These are phyloP conservation scores for Uromys caudimaculatus DNA, from an alignment of 2,797 vertebrate species.

Conservation along the genomic window DNA sequence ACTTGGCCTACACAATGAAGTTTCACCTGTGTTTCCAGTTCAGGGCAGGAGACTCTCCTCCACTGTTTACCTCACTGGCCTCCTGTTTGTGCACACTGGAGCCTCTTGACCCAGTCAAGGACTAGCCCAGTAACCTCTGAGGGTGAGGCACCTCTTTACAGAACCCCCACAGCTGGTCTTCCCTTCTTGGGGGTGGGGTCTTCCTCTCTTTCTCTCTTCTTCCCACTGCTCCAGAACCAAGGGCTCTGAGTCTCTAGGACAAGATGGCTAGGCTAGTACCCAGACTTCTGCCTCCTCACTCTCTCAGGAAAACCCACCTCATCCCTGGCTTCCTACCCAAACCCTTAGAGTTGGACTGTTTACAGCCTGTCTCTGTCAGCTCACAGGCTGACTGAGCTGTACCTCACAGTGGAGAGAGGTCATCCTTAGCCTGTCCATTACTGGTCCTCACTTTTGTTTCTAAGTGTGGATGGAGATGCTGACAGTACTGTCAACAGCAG, in stretches of 20 bases:
- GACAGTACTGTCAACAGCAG: not conserved
- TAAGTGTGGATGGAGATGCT: not conserved
- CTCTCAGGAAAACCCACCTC: accelerated
- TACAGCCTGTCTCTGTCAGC: not conserved
- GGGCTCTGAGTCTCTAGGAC: too few species aligned
- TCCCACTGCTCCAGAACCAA: not conserved
- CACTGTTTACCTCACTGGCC: not conserved
- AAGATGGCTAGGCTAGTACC: not conserved
- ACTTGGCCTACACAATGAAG: not conserved
- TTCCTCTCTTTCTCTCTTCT: not conserved
- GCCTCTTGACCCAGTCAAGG: not conserved
- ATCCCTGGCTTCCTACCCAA: not conserved
- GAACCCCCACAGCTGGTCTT: not conserved
- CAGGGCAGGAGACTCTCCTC: not conserved
- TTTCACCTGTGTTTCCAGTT: not conserved
- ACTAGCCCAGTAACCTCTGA: not conserved
- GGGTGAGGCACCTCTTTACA: not conserved
- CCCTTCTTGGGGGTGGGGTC: not conserved
- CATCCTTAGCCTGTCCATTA: not conserved
- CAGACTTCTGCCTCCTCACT: not conserved
- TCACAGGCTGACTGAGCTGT: not conserved
- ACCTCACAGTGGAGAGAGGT: not conserved
- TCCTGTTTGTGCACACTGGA: not conserved
- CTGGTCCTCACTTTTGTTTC: not conserved
- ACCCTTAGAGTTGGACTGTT: not conserved